phyloP scores from a whole-genome alignment of 2,888 invertebrate species.

The Helicoverpa assulta region DNA sequence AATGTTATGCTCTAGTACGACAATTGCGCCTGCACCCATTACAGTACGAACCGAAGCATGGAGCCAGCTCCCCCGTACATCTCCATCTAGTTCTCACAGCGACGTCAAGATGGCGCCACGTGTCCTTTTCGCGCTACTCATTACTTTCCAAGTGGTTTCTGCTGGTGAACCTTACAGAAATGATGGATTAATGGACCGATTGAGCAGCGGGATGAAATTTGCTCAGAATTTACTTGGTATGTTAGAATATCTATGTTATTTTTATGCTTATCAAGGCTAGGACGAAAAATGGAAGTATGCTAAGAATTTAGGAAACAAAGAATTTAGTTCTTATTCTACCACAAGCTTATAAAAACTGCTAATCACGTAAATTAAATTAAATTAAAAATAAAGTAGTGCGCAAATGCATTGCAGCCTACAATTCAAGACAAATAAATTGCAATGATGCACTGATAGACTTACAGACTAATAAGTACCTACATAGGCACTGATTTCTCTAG shows the following conservation, averaged over 20 bases:
- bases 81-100: conserved; percentile 72
- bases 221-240: conserved; percentile 85
- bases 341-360: neutral
- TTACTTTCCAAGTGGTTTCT: conserved; percentile 67
- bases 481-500: neutral
- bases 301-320: neutral
- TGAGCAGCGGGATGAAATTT: conserved; percentile 84
- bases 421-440: too few relatives aligned
- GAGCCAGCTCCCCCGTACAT: conserved; percentile 47
- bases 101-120: conserved; percentile 83
- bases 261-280: neutral
- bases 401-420: too few relatives aligned
- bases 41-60: conserved; percentile 78
- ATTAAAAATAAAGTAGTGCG: too few relatives aligned
- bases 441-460: too few relatives aligned
- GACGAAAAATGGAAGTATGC: neutral
- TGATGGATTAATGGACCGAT: conserved; percentile 79
- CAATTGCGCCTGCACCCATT: conserved; percentile 79
- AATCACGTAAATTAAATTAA: neutral
- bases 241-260: conserved; percentile 45
- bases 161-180: conserved; percentile 71
- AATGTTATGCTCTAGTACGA: conserved; percentile 80
- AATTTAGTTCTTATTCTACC: neutral
- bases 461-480: too few relatives aligned
- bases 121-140: conserved; percentile 67